phyloP scores from a whole-genome alignment of 2,797 vertebrate species.

The Picus viridis region DNA sequence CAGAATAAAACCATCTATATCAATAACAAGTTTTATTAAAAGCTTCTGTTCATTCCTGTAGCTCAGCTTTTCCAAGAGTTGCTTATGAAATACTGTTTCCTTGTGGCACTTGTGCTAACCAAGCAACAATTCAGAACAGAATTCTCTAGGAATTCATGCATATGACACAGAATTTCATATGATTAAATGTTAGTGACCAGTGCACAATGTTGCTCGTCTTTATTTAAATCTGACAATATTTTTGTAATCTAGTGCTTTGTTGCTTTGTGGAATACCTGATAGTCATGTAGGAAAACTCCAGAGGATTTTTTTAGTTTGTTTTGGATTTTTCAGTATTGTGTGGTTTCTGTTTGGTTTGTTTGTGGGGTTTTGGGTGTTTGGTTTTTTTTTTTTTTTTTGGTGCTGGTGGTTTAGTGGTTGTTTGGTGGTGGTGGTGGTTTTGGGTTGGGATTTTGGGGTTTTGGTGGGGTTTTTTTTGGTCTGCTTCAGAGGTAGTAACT shows the following conservation, averaged over 20 bases:
- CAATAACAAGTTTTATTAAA: conserved; percentile 12
- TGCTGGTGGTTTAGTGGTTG: too few species aligned
- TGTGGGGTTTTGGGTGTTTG: not conserved
- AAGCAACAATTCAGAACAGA: conserved; percentile 23
- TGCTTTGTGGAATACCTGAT: not conserved
- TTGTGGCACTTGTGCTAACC: not conserved
- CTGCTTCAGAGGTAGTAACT: not conserved
- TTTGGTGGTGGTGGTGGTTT: too few species aligned
- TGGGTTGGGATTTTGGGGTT: not conserved
- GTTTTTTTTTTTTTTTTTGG: too few species aligned
- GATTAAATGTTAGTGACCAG: conserved; percentile 10
- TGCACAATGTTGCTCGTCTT: not conserved
- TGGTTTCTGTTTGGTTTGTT: too few species aligned
- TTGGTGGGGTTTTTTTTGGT: not conserved
- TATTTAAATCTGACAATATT: not conserved
- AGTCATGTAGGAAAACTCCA: not conserved
- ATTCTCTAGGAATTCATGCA: conserved; percentile 42
- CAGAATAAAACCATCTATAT: not conserved
- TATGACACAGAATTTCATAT: conserved; percentile 26
- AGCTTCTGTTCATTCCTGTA: not conserved
- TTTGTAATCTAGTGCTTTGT: not conserved
- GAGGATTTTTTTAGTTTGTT: not conserved
- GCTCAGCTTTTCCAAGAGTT: conserved; percentile 27
- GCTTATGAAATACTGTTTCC: conserved; percentile 30
- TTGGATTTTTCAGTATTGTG: not conserved